Base-by-base conservation (phyloP, 2,797 vertebrate species). In the Periparus ater region DNA sequence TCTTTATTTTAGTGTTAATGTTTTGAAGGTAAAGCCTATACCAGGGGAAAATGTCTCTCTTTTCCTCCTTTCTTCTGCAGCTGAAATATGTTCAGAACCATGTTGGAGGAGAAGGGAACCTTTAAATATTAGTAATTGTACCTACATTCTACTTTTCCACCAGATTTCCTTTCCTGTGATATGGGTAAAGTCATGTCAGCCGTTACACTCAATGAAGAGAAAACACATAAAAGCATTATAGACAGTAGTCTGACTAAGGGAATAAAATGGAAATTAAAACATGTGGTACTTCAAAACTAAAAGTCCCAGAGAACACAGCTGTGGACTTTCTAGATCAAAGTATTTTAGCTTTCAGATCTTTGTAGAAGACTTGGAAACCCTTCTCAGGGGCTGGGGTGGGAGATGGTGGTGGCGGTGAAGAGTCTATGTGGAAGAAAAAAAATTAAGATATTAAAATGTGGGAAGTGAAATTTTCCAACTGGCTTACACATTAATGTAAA, bases 371-470 rank as follows among this genome's bases (percentile, higher is more conserved):
- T 45, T 62, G 6, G 3, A 62, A 79, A 60, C 1, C 5, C 14
- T 93, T 91, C 16, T 13, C 5, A 4, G 12, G 8, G 44, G 3
- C 17, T 0, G 1, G 9, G 2, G 3, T 7, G 13, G 15, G 7
- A 8, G 9, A 7, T 16, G 8, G 11, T 40, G 23, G 4, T 30
- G 38, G 30, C 30, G 3, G 3, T 50, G 17, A 50, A 74, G 7
- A 6, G 2, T 3, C 5, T 34, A 10, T 7, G 14, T 7, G 9
- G 21, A 36, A 71, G 9, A n/a, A 34, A 42, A 25, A 25, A 27
- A 7, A 5, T 55, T 47, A 79, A 47, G 25, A 11, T 44, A 65
- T 71, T 67, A 34, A 71, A 67, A 67, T 11, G 3, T n/a, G 10
- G 19, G 6, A 62, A 90, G 18, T 58, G 32, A 60, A 29, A 48